These are phyloP conservation scores for Ifrita kowaldi DNA, from an alignment of 2,113 vertebrate genomes.

Conservation along the genomic window DNA sequence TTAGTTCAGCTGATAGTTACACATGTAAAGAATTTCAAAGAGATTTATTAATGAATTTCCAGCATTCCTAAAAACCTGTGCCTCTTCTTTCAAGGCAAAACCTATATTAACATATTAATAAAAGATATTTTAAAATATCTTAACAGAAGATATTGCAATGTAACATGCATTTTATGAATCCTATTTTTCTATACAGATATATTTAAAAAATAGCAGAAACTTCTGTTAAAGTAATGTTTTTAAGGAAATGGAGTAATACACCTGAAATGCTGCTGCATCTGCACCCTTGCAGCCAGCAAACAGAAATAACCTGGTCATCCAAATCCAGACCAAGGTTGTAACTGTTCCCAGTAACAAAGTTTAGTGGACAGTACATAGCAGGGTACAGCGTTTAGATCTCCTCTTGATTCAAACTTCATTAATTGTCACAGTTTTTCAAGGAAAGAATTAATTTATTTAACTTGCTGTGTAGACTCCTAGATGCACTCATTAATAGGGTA, in stretches of 20 bases:
- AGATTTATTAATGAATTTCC: not conserved
- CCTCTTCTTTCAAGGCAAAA: not conserved
- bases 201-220: not conserved
- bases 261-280: not conserved
- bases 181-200: not conserved
- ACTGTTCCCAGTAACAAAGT: not conserved
- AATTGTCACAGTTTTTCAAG: not conserved
- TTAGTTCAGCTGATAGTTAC: not conserved
- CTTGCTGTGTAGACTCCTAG: not conserved
- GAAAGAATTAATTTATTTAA: not conserved
- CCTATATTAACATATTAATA: not conserved
- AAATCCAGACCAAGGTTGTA: not conserved
- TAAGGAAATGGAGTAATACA: not conserved
- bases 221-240: not conserved
- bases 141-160: not conserved
- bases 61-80: not conserved
- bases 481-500: not conserved
- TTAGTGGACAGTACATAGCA: not conserved
- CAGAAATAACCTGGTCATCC: not conserved
- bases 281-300: not conserved
- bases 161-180: not conserved
- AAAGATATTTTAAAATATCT: too few species aligned
- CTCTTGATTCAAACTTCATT: not conserved
- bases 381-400: not conserved
- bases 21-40: not conserved